Percentiles rank a stretch among this genome's conserved stretches.
Conservation (phyloP, 2,888 invertebrate genomes). For the Hedychridium roseum region DNA sequence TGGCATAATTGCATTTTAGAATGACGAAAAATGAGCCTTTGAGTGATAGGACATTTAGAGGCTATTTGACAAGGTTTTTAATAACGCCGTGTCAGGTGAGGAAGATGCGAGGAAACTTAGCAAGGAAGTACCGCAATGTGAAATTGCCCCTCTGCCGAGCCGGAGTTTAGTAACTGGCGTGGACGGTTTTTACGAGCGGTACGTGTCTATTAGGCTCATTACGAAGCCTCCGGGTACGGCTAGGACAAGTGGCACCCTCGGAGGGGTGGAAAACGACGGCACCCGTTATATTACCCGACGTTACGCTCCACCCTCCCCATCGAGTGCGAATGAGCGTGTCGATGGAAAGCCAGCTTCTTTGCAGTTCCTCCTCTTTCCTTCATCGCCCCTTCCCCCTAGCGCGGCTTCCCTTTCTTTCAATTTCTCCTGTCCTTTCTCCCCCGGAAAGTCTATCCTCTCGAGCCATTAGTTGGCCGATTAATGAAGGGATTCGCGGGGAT, state of each 20-base stretch:
- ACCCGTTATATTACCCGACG: slow-evolving; percentile 44
- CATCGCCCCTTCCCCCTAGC: slow-evolving; percentile 6
- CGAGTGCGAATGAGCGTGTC: slow-evolving; percentile 32
- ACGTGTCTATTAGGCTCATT: slow-evolving; percentile 61
- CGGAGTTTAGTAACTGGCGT: slow-evolving; percentile 48
- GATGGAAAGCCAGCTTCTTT: slow-evolving; percentile 23
- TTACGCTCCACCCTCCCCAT: slow-evolving; percentile 36
- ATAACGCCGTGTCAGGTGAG: too few species aligned
- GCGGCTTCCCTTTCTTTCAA: slow-evolving; percentile 3
- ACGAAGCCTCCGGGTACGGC: slow-evolving; percentile 31
- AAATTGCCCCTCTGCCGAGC: slow-evolving; percentile 26
- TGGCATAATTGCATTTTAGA: too few species aligned
- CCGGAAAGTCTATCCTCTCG: slow-evolving; percentile 35
- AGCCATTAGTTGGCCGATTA: slow-evolving; percentile 44
- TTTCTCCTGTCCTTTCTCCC: slow-evolving; percentile 10
- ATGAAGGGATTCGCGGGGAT: slow-evolving; percentile 44
- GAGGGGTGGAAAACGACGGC: slow-evolving; percentile 40
- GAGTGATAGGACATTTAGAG: too few species aligned
- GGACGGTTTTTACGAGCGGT: slow-evolving; percentile 54
- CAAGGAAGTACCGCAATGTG: slow-evolving; percentile 21
- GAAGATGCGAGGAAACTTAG: slow-evolving; percentile 1
- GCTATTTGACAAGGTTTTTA: too few species aligned
- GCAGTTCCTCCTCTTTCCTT: slow-evolving; percentile 11
- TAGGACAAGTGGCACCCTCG: slow-evolving; percentile 25
- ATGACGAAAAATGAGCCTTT: too few species aligned